Percentiles rank a stretch among this genome's conserved stretches.
Conservation (phyloP, 2,888 invertebrate genomes). For the Lithophane ornitopus region DNA sequence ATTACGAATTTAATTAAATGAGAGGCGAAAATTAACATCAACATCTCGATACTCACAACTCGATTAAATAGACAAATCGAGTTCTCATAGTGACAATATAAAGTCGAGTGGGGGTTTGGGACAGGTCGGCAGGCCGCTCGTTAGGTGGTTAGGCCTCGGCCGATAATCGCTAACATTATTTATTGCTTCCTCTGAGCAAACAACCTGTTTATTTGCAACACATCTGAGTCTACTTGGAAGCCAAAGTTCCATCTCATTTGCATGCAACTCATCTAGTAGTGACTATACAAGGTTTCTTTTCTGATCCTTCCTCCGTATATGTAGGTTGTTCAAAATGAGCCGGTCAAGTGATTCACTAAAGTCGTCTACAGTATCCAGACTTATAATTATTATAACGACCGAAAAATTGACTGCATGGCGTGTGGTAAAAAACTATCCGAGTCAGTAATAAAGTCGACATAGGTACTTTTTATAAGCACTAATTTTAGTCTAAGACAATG, state of each 20-base stretch:
- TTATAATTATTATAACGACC: not conserved
- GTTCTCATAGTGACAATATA: constrained; percentile 40
- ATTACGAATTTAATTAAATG: not conserved
- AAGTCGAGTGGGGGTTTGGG: constrained; percentile 33
- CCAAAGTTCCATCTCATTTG: constrained; percentile 30
- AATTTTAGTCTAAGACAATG: not conserved
- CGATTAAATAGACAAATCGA: constrained; percentile 40
- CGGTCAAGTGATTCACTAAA: not conserved
- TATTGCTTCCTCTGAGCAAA: constrained; percentile 68
- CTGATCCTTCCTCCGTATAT: not conserved
- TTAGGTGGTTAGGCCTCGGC: constrained; percentile 48
- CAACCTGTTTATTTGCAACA: constrained; percentile 64
- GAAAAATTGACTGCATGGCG: not conserved
- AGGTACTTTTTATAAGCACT: not conserved
- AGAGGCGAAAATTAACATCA: not conserved
- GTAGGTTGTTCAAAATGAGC: not conserved
- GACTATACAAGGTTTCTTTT: not conserved
- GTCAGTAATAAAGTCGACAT: not conserved
- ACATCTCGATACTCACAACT: constrained; percentile 1
- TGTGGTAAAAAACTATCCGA: constrained; percentile 2
- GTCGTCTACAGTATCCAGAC: not conserved
- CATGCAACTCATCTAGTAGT: constrained; percentile 13
- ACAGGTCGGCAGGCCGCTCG: constrained; percentile 46
- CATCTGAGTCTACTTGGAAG: constrained; percentile 17
- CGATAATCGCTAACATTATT: constrained; percentile 59